Evolutionary conservation across 37 sponge, comb jelly and placozoan genomes (phyloP).

Genomic region (Haliclona indistincta): DNA sequence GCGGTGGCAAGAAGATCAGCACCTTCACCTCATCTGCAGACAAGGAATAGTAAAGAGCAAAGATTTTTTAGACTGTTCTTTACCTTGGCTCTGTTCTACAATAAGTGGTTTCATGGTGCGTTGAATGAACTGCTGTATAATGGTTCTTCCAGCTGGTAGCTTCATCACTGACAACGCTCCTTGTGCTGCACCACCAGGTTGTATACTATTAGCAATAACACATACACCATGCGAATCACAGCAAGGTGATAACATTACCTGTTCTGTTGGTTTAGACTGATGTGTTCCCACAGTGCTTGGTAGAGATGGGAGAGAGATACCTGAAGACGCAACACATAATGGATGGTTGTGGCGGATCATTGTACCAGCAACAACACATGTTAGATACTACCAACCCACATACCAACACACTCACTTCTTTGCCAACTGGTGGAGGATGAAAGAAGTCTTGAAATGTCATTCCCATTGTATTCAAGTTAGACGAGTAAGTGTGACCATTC

Average conservation of each 20-base stretch:
- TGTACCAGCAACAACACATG: too few relatives aligned
- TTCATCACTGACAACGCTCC: conserved; percentile 21
- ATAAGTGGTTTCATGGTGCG: neutral
- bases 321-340: neutral
- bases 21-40: conserved; percentile 14
- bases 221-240: too few relatives aligned
- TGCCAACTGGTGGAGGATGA: conserved; percentile 18
- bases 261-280: neutral
- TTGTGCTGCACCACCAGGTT: too few relatives aligned
- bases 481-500: conserved; percentile 49
- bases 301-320: conserved; percentile 1
- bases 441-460: conserved; percentile 58
- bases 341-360: too few relatives aligned
- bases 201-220: too few relatives aligned
- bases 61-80: neutral
- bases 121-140: neutral
- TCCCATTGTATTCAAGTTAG: conserved; percentile 13
- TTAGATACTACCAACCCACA: too few relatives aligned
- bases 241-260: too few relatives aligned
- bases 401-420: too few relatives aligned
- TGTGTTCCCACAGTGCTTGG: conserved; percentile 9
- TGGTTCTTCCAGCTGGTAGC: neutral
- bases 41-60: neutral
- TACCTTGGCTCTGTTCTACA: neutral
- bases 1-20: conserved; percentile 56